These are phyloP conservation scores for Temnothorax unifasciatus DNA, from an alignment of 2,888 invertebrate genomes.

Conservation along the genomic window DNA sequence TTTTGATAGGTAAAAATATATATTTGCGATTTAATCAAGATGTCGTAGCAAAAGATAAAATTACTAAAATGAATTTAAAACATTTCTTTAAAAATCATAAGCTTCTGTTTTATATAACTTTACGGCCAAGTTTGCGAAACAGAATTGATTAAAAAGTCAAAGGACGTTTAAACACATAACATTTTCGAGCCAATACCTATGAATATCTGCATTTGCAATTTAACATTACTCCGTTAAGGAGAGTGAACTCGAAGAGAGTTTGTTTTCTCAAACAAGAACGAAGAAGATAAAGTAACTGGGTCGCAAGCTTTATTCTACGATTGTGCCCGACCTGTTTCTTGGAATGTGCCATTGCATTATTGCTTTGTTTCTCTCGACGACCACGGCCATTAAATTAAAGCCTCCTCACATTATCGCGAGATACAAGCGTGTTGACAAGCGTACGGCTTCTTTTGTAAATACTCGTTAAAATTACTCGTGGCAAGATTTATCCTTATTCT, in stretches of 20 bases:
- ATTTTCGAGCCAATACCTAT: conserved; percentile 9
- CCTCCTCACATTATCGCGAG: conserved; percentile 9
- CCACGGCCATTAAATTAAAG: conserved; percentile 45
- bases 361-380: conserved; percentile 50
- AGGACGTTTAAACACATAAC: conserved; percentile 6
- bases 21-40: background rate
- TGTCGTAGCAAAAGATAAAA: background rate
- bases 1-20: background rate
- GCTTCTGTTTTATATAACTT: background rate
- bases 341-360: conserved; percentile 53
- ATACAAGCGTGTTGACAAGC: conserved; percentile 1
- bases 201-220: conserved; percentile 34
- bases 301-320: conserved; percentile 61
- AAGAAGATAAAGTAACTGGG: conserved; percentile 67
- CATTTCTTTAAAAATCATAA: background rate
- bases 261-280: conserved; percentile 55
- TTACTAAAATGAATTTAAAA: background rate
- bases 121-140: background rate
- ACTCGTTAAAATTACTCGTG: conserved; percentile 9
- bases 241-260: conserved; percentile 37
- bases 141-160: conserved; percentile 27
- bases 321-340: conserved; percentile 46
- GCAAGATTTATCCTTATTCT: conserved; percentile 8
- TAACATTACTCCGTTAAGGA: background rate
- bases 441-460: conserved; percentile 24